Base-by-base conservation (phyloP, 2,888 invertebrate genomes). In the Dorcus hopei region DNA sequence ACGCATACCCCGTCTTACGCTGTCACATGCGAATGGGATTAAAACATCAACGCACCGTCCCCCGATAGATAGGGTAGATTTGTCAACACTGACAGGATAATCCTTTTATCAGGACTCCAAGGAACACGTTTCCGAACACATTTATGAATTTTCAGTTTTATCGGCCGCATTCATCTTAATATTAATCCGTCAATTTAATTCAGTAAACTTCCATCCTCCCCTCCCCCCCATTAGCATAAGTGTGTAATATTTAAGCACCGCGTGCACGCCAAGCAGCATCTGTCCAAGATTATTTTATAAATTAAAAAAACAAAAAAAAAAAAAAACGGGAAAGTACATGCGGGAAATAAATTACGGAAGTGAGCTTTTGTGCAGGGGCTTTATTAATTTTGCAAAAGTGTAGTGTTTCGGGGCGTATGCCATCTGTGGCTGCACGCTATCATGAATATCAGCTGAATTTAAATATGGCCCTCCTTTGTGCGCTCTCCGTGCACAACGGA, bases 331-430 rank as follows among this genome's bases (percentile, higher is more conserved):
- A 19, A 45, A 45, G 38, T 39, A 43, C 38, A 45, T 45, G 16
- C 43, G 43, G 45, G 51, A 49, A 56, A 49, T 50, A 53, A 52
- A 42, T 49, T 53, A 43, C 39, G 42, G 39, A 41, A 49, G 42
- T 39, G 49, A 50, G 53, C 53, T 58, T 55, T 50, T 50, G 53
- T 43, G 50, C 50, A 52, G 52, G 26, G 51, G 54, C 55, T 54
- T 59, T 59, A 59, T 55, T 59, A 55, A 59, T 59, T 59, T 59
- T 51, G 55, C 47, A 55, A 55, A 54, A 55, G 54, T 55, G 54
- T 59, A 59, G 54, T 54, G 59, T 59, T 51, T 59, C 51, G 45
- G 19, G 16, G 40, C 47, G 45, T 50, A 50, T 59, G 48, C 59
- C 59, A 59, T 59, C 59, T 54, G 59, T 50, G 59, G 55, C 59